A percentile compares a stretch with the other conserved stretches of the same genome.
These are phyloP conservation scores for Nycteola revayana DNA, from an alignment of 2,888 invertebrate species.

Conservation along the genomic window DNA sequence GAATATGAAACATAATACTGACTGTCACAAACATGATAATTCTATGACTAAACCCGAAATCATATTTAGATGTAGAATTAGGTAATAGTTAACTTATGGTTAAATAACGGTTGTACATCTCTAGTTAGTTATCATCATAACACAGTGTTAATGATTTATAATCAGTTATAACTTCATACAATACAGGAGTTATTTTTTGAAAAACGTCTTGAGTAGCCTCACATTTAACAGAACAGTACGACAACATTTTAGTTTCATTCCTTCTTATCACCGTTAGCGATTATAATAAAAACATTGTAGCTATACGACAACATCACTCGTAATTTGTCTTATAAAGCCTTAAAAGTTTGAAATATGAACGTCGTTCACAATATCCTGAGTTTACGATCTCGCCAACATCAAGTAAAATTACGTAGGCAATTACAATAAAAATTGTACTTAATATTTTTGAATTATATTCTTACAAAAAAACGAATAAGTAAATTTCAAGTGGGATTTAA, in stretches of 20 bases:
- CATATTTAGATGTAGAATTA: too few relatives aligned
- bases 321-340: conserved; percentile 54
- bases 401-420: too few relatives aligned
- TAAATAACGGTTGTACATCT: conserved; percentile 52
- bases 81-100: too few relatives aligned
- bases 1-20: too few relatives aligned
- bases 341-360: conserved; percentile 34
- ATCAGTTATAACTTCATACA: conserved; percentile 25
- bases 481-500: too few relatives aligned
- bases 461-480: too few relatives aligned
- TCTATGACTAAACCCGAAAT: too few relatives aligned
- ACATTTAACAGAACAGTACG: conserved; percentile 61
- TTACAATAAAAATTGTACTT: too few relatives aligned
- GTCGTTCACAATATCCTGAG: conserved; percentile 44
- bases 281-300: conserved; percentile 50
- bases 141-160: conserved; percentile 25
- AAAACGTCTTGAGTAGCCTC: conserved; percentile 11
- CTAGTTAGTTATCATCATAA: conserved; percentile 39
- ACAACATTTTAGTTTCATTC: conserved; percentile 39
- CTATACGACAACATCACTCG: conserved; percentile 44
- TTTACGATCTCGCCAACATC: conserved; percentile 52
- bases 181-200: conserved; percentile 25
- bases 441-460: too few relatives aligned
- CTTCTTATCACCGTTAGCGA: conserved; percentile 45
- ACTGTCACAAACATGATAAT: too few relatives aligned